Evolutionary conservation across 2,113 vertebrate species (phyloP), one percentile per base, ranked within the genome.

Genomic region (Microcebus jonahi): DNA sequence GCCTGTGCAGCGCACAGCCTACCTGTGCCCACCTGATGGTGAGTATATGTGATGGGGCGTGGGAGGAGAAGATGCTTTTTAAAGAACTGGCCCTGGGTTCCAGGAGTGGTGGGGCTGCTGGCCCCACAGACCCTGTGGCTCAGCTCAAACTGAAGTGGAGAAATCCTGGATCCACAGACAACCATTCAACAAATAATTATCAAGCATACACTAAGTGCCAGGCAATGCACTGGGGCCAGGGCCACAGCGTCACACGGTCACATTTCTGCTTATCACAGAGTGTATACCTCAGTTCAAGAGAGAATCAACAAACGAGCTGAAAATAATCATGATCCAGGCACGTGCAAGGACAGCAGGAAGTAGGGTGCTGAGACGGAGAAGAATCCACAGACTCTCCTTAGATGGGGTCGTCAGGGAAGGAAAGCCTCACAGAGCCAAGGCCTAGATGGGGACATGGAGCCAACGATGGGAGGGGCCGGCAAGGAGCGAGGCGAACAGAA

Each of bases 1-100:
- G 68, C 42, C n/a, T 27, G 83, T 73, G 63, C 17, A 23, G 42
- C 12, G 12, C 6, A 63, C 0, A 57, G 55, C 20, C 14, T 6
- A 21, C 55, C 31, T 36, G 10, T 1, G 5, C 39, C n/a, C 70
- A 68, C 55, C 15, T 20, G 18, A 27, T 36, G 50, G 75, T 3
- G 0, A 45, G 36, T 13, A 8, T 27, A 5, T 39, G 6, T 5
- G 39, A 59, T 0, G 42, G 25, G 31, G n/a, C 4, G 1, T 13
- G n/a, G 34, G 42, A 12, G 23, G 45, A 36, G 20, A 50, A 11
- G 27, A 0, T 27, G 5, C 48, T 31, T 85, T 48, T 13, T 48
- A 27, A 63, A 27, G 90, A 18, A 82, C 29, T 36, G 6, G 20
- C 31, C 29, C 48, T 81, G 31, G 77, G 36, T 18, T 55, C 53